Evolutionary conservation across 2,888 invertebrate genomes (phyloP).

Genomic region (Drosophila multiciliata): DNA sequence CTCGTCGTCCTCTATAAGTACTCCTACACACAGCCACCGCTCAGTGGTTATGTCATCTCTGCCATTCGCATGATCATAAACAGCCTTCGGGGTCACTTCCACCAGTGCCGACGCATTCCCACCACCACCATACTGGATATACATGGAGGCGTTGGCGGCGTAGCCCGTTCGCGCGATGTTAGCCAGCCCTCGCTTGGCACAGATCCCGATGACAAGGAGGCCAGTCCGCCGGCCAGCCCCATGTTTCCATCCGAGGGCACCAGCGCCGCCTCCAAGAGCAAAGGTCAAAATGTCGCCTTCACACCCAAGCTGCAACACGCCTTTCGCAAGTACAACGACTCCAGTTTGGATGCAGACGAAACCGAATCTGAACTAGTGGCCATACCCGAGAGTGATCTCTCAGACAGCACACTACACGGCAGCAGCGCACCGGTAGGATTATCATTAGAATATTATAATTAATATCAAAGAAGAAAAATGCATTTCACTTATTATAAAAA

Average conservation of each 20-base stretch:
- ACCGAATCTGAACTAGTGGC: slow-evolving; percentile 95
- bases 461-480: background rate
- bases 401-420: slow-evolving; percentile 93
- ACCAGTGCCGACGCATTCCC: slow-evolving; percentile 94
- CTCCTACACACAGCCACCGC: slow-evolving; percentile 90
- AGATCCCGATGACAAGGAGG: slow-evolving; percentile 87
- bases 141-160: slow-evolving; percentile 85
- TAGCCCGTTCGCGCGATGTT: slow-evolving; percentile 86
- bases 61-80: slow-evolving; percentile 95
- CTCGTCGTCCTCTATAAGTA: slow-evolving; percentile 98
- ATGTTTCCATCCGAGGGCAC: slow-evolving; percentile 87
- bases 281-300: slow-evolving; percentile 86
- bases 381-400: slow-evolving; percentile 95
- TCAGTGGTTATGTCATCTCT: slow-evolving; percentile 90
- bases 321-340: slow-evolving; percentile 86
- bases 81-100: slow-evolving; percentile 90
- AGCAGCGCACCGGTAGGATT: slow-evolving; percentile 88
- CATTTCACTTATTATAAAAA: background rate
- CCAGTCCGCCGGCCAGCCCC: slow-evolving; percentile 88
- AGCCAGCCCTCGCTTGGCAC: slow-evolving; percentile 91
- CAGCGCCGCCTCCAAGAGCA: slow-evolving; percentile 84
- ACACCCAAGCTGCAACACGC: slow-evolving; percentile 88
- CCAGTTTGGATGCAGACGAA: slow-evolving; percentile 91
- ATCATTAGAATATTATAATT: background rate
- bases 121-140: slow-evolving; percentile 91